A percentile compares a stretch with the other conserved stretches of the same genome.
phyloP scores from a whole-genome alignment of 2,888 invertebrate species.

The Embidobia sp. region DNA sequence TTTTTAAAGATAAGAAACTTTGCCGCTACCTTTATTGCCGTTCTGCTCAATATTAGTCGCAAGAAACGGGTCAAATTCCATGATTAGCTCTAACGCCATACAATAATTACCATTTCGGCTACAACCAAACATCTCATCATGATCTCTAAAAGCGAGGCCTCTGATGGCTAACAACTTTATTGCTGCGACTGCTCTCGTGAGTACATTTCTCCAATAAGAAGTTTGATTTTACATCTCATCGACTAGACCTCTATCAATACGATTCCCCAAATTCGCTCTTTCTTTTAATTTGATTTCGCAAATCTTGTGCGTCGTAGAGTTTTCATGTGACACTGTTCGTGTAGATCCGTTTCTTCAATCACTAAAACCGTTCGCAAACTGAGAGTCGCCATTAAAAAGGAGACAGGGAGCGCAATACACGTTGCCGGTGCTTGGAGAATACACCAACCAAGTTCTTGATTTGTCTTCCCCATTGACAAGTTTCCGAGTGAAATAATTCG shows the following conservation, averaged over 20 bases:
- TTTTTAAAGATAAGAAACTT: constrained; percentile 43
- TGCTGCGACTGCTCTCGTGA: constrained; percentile 65
- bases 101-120: constrained; percentile 70
- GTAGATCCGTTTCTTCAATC: constrained; percentile 51
- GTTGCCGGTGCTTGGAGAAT: constrained; percentile 45
- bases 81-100: constrained; percentile 69
- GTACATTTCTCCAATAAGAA: constrained; percentile 66
- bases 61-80: constrained; percentile 65
- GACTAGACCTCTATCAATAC: constrained; percentile 3
- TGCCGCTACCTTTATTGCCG: constrained; percentile 30
- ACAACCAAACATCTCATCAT: constrained; percentile 64
- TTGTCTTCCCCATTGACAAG: constrained; percentile 59
- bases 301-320: constrained; percentile 28
- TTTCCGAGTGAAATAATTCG: constrained; percentile 34
- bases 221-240: constrained; percentile 23
- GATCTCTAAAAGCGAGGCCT: constrained; percentile 66
- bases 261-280: no score
- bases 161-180: constrained; percentile 60
- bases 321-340: constrained; percentile 40
- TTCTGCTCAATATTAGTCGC: constrained; percentile 17
- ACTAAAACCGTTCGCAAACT: constrained; percentile 39
- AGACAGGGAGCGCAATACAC: constrained; percentile 53
- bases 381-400: constrained; percentile 39
- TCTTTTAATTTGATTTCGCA: constrained; percentile 22
- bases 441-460: constrained; percentile 52